Percentiles rank a stretch among this genome's conserved stretches.
Evolutionary conservation across 2,113 vertebrate species (phyloP).

Genomic region (Triplophysa dalaica): DNA sequence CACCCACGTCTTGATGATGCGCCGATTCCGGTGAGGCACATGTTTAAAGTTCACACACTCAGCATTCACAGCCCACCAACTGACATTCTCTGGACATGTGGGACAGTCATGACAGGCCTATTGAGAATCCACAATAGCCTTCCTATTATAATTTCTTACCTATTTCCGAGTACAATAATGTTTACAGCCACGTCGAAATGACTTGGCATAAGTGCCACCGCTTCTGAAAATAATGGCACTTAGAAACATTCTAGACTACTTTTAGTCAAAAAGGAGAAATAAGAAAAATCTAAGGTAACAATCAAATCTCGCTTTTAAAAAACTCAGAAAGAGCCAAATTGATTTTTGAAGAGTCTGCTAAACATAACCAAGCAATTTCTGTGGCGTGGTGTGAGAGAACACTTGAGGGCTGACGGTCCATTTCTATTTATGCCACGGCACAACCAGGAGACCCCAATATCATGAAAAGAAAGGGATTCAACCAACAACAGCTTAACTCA

Average conservation of each 20-base stretch:
- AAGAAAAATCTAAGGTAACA: conserved; percentile 1
- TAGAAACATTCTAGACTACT: not conserved
- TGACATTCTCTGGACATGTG: conserved; percentile 45
- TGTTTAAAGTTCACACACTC: conserved; percentile 37
- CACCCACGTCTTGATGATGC: conserved; percentile 38
- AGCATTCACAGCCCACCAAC: conserved; percentile 37
- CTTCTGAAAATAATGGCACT: conserved; percentile 23
- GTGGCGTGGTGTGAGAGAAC: not conserved
- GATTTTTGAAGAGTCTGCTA: conserved; percentile 5
- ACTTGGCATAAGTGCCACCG: conserved; percentile 7
- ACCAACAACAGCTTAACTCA: not conserved
- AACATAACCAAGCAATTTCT: conserved; percentile 22
- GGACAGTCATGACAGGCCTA: conserved; percentile 46
- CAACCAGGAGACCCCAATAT: not conserved
- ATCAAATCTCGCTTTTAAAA: not conserved
- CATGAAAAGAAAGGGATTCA: not conserved
- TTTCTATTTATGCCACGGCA: not conserved
- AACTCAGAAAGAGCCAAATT: conserved; percentile 3
- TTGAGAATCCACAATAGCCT: conserved; percentile 39
- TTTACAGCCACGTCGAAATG: conserved; percentile 7
- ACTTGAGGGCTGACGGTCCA: not conserved
- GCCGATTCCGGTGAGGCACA: conserved; percentile 8
- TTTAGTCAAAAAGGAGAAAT: not conserved
- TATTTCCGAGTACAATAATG: conserved; percentile 17
- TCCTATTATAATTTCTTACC: not conserved